Percentiles rank a stretch among this genome's conserved stretches.
These are phyloP conservation scores for Peromyscus maniculatus DNA, from an alignment of 2,113 vertebrate species.

Conservation along the genomic window DNA sequence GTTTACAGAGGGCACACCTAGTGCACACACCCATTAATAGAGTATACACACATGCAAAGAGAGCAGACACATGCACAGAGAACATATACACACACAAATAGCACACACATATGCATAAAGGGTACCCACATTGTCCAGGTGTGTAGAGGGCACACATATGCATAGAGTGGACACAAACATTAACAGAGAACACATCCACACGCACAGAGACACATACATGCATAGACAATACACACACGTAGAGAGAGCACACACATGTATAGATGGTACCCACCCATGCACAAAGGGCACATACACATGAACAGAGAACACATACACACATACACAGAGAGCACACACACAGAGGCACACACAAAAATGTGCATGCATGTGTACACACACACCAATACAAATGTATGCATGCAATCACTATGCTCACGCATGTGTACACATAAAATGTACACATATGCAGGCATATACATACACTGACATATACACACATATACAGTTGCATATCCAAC, in stretches of 20 bases:
- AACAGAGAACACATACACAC: not conserved
- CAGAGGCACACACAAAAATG: not conserved
- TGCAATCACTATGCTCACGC: not conserved
- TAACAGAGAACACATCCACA: not conserved
- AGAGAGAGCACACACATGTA: not conserved
- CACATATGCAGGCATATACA: not conserved
- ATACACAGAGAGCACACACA: not conserved
- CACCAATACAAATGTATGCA: not conserved
- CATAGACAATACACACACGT: not conserved
- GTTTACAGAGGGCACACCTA: not conserved
- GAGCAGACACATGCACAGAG: not conserved
- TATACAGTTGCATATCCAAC: not conserved
- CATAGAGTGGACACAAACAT: not conserved
- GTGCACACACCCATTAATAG: not conserved
- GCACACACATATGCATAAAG: no score
- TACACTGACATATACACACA: not conserved
- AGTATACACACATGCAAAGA: not conserved
- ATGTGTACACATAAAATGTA: not conserved
- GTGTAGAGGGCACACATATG: not conserved
- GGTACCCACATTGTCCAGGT: not conserved
- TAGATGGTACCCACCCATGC: not conserved
- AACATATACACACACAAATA: not conserved
- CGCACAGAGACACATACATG: not conserved
- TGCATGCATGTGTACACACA: no score
- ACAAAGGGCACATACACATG: not conserved